Percentiles rank a stretch among this genome's conserved stretches.
These are phyloP conservation scores for Leptoteleia sp. DNA, from an alignment of 1,140 invertebrate species.

Conservation along the genomic window DNA sequence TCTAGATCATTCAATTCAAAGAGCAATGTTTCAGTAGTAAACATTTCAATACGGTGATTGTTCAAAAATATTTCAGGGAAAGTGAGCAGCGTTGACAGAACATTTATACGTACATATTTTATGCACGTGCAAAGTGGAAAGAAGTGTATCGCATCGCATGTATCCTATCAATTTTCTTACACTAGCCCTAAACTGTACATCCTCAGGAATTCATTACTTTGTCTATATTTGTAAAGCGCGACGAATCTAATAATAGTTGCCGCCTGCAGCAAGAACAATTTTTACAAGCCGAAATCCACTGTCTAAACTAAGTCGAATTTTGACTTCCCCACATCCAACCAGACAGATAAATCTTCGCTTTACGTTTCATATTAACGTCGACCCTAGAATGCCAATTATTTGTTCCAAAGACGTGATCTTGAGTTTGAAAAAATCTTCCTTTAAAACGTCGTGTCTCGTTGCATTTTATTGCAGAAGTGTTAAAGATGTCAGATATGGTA, in stretches of 20 bases:
- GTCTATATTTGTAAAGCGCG: constrained; percentile 62
- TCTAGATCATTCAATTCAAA: no score
- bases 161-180: constrained; percentile 49
- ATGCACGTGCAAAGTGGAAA: constrained; percentile 19
- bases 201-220: constrained; percentile 55
- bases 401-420: background rate
- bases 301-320: constrained; percentile 50
- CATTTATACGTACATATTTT: background rate
- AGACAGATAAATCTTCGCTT: constrained; percentile 42
- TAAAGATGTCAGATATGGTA: no score
- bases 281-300: constrained; percentile 45
- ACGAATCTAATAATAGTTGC: constrained; percentile 64
- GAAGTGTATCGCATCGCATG: constrained; percentile 14
- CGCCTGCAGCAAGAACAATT: constrained; percentile 39
- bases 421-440: background rate
- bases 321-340: constrained; percentile 21
- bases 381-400: constrained; percentile 24
- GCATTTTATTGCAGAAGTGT: no score
- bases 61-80: constrained; percentile 1
- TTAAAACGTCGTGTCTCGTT: no score
- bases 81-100: constrained; percentile 1
- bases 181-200: constrained; percentile 31
- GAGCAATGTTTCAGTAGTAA: no score
- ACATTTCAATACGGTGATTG: no score
- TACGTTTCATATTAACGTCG: constrained; percentile 20